Evolutionary conservation across 2,113 vertebrate species (phyloP).

Genomic region (Archilochus colubris): DNA sequence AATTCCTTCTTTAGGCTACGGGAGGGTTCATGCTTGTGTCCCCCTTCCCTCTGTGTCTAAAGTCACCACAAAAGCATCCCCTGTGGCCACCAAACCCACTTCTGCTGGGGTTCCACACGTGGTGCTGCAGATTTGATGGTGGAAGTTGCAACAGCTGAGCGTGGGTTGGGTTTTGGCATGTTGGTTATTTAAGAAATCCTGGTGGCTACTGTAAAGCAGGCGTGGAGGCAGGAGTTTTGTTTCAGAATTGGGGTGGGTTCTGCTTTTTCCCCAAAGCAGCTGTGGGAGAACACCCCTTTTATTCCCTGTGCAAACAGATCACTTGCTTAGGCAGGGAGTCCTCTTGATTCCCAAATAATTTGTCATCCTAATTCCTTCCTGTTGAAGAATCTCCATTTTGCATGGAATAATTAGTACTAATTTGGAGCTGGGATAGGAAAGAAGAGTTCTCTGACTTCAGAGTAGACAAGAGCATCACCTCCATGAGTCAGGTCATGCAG

Average conservation of each 20-base stretch:
- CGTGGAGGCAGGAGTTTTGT: not conserved
- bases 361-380: constrained; percentile 56
- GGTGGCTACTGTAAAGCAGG: not conserved
- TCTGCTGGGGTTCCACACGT: rapidly evolving
- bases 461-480: not conserved
- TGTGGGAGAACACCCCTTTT: not conserved
- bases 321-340: not conserved
- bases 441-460: not conserved
- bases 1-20: not conserved
- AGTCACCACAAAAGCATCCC: not conserved
- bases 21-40: not conserved
- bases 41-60: not conserved
- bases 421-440: constrained; percentile 34
- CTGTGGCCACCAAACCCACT: rapidly evolving
- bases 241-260: not conserved
- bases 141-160: not conserved
- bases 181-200: not conserved
- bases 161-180: not conserved
- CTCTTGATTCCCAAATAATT: constrained; percentile 37
- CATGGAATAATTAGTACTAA: constrained; percentile 44
- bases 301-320: not conserved
- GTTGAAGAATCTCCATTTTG: constrained; percentile 41
- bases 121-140: not conserved
- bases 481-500: not conserved
- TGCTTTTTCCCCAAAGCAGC: rapidly evolving